Conservation (phyloP, 2,797 vertebrate species). For the Atherinosoma microstoma region DNA sequence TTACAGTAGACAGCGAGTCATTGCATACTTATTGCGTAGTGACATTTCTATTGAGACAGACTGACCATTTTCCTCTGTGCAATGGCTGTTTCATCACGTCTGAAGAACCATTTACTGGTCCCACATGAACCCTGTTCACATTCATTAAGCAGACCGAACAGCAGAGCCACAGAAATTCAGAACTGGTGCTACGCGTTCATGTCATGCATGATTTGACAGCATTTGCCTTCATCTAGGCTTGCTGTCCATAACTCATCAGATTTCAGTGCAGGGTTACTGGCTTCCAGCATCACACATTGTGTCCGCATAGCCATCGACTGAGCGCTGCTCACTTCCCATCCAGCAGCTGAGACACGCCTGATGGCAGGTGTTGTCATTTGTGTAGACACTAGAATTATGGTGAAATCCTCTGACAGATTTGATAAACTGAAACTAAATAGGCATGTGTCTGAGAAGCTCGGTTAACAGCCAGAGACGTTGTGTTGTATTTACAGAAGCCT, state of each 20-base stretch:
- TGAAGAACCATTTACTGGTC: constrained; percentile 76
- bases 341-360: constrained; percentile 40
- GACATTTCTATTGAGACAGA: constrained; percentile 79
- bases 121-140: constrained; percentile 72
- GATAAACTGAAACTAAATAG: constrained; percentile 39
- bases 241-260: constrained; percentile 66
- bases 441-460: constrained; percentile 12
- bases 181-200: constrained; percentile 40
- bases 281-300: constrained; percentile 54
- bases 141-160: constrained; percentile 69
- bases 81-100: constrained; percentile 71
- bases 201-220: constrained; percentile 68
- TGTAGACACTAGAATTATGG: constrained; percentile 43
- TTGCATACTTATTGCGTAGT: constrained; percentile 77
- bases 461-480: constrained; percentile 8
- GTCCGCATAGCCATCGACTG: constrained; percentile 26
- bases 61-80: constrained; percentile 69
- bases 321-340: constrained; percentile 25
- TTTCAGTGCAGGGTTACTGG: constrained; percentile 44
- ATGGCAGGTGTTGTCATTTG: constrained; percentile 61
- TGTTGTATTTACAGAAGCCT: constrained; percentile 26
- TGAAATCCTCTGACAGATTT: constrained; percentile 40
- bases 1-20: constrained; percentile 76
- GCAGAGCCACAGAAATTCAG: constrained; percentile 53
- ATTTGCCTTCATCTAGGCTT: constrained; percentile 51